Evolutionary conservation across 2,113 vertebrate genomes (phyloP), one percentile per base, ranked within the genome.

Genomic region (Capreolus pygargus): DNA sequence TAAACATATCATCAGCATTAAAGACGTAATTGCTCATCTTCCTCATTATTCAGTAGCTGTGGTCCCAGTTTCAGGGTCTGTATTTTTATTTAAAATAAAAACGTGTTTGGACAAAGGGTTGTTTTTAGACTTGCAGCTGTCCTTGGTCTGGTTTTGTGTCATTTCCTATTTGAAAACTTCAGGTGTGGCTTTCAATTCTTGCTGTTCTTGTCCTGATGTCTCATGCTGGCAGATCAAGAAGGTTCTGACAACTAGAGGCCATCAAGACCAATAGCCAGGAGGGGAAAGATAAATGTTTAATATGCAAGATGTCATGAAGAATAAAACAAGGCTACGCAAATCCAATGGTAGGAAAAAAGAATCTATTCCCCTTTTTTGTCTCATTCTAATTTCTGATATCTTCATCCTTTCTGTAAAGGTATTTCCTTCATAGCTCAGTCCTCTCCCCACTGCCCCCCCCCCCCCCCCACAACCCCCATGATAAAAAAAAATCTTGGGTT

Each of bases 81-180:
- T 79, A 52, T 94, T 74, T 15, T 54, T 64, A 90, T 54, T 82
- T n/a, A 4, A 21, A 1, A 83, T 54, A 82, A 83, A 83, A 54
- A 83, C 3, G 5, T 58, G 43, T 58, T 61, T 74, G 43, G 58
- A 76, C 91, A 50, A 50, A 54, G 19, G 74, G 16, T n/a, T 84
- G 2, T 76, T 92, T 85, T 94, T 90, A 89, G 92, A 89, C 17
- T 54, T 12, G 5, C 76, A 91, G 90, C 86, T 98, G 78, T 91
- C 43, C 47, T 94, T 54, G 30, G 58, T 81, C 92, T 95, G 91
- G n/a, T 67, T 93, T 92, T 55, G 21, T 84, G 58, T 85, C 83
- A 87, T 91, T 98, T 97, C 88, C 86, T 84, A 76, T 87, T 58
- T 94, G 67, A 98, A 97, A 94, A 87, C 17, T 17, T 93, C 64